These are phyloP conservation scores for Seladonia tumulorum DNA, from an alignment of 2,888 invertebrate genomes.

Conservation along the genomic window DNA sequence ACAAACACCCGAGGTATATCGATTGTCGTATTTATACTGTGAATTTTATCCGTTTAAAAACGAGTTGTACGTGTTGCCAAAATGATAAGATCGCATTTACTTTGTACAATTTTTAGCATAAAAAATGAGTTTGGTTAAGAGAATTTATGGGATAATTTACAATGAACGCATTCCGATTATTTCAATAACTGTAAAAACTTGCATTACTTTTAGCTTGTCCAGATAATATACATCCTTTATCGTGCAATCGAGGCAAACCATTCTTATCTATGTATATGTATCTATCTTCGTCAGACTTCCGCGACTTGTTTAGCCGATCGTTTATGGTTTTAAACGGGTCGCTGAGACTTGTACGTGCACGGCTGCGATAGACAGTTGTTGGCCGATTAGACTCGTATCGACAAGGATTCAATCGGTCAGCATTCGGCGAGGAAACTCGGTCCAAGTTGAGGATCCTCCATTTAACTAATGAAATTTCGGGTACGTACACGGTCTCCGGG, in stretches of 20 bases:
- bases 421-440: conserved; percentile 11
- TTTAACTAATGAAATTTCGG: conserved; percentile 53
- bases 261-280: too few species aligned
- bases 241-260: too few species aligned
- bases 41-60: too few species aligned
- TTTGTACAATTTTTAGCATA: too few species aligned
- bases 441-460: conserved; percentile 47
- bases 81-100: too few species aligned
- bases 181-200: too few species aligned
- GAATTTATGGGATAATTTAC: too few species aligned
- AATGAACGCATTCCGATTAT: too few species aligned
- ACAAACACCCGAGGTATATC: background rate
- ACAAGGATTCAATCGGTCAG: conserved; percentile 7
- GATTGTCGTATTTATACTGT: background rate
- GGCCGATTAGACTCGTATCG: background rate
- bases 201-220: too few species aligned
- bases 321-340: background rate
- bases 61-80: too few species aligned
- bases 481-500: conserved; percentile 27
- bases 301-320: background rate
- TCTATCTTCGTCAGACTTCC: background rate
- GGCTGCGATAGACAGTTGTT: background rate
- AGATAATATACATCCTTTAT: too few species aligned
- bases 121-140: background rate
- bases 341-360: background rate